Evolutionary conservation across 2,888 invertebrate genomes (phyloP).

Genomic region (Allygus modestus): DNA sequence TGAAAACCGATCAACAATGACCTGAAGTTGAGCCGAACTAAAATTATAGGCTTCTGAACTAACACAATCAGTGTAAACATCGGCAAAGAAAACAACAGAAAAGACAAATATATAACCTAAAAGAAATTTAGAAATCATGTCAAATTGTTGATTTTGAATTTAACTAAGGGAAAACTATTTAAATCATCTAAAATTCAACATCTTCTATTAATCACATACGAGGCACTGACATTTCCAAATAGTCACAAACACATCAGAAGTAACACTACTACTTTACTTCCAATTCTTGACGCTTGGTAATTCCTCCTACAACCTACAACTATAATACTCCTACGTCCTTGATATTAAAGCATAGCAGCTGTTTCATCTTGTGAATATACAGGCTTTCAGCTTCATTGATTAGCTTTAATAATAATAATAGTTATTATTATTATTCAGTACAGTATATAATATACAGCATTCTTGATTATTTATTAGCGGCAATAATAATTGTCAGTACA

Average conservation of each 20-base stretch:
- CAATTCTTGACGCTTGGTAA: conserved; percentile 11
- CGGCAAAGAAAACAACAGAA: conserved; percentile 4
- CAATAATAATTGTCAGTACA: too few relatives aligned
- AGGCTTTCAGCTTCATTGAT: too few relatives aligned
- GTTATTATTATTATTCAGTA: too few relatives aligned
- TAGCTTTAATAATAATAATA: too few relatives aligned
- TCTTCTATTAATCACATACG: not conserved
- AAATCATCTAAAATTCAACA: not conserved
- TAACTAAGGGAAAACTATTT: not conserved
- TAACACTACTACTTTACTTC: not conserved
- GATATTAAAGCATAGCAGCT: too few relatives aligned
- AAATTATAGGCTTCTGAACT: conserved; percentile 38
- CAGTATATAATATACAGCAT: too few relatives aligned
- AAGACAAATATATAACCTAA: conserved; percentile 9
- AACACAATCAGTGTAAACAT: conserved; percentile 44
- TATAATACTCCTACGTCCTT: too few relatives aligned
- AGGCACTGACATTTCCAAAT: not conserved
- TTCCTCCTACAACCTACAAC: too few relatives aligned
- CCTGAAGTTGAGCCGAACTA: conserved; percentile 37
- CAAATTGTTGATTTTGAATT: not conserved
- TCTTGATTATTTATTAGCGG: too few relatives aligned
- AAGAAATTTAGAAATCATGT: conserved; percentile 20
- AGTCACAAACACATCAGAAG: not conserved
- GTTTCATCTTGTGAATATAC: too few relatives aligned
- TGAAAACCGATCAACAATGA: conserved; percentile 27